phyloP scores from a whole-genome alignment of 30 jellyfish, hydroid and myxozoan species.

The Hydra vulgaris region DNA sequence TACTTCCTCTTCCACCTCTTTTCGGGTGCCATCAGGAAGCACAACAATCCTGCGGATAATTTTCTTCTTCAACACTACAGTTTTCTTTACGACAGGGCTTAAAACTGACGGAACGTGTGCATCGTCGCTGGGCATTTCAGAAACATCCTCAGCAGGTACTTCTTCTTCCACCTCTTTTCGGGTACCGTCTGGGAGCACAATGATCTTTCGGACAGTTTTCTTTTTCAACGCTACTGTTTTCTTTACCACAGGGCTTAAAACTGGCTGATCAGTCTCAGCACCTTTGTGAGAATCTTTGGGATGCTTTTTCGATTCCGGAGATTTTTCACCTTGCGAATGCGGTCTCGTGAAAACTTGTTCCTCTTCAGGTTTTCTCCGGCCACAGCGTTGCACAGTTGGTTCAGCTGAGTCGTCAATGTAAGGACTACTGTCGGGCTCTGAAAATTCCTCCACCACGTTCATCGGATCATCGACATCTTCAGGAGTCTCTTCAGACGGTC shows the following conservation, averaged over 20 bases:
- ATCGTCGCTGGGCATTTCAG: neutral
- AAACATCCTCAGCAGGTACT: constrained; percentile 29
- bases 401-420: constrained; percentile 2
- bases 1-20: constrained; percentile 55
- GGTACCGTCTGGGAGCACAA: constrained; percentile 53
- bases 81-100: constrained; percentile 13
- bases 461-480: neutral
- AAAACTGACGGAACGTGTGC: neutral
- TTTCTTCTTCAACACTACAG: constrained; percentile 38
- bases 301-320: neutral
- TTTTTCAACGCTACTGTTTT: constrained; percentile 31
- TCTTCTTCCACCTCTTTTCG: constrained; percentile 32
- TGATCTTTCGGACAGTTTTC: constrained; percentile 36
- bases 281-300: constrained; percentile 3
- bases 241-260: constrained; percentile 4
- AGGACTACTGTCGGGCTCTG: constrained; percentile 8
- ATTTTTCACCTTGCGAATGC: neutral
- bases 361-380: neutral
- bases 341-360: neutral
- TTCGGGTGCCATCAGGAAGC: constrained; percentile 55
- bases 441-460: neutral
- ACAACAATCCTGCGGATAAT: constrained; percentile 35
- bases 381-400: neutral
- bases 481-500: constrained; percentile 24
- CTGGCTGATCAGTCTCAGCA: neutral